Conservation (phyloP, 2,888 invertebrate genomes). For the Xestia sexstrigata region DNA sequence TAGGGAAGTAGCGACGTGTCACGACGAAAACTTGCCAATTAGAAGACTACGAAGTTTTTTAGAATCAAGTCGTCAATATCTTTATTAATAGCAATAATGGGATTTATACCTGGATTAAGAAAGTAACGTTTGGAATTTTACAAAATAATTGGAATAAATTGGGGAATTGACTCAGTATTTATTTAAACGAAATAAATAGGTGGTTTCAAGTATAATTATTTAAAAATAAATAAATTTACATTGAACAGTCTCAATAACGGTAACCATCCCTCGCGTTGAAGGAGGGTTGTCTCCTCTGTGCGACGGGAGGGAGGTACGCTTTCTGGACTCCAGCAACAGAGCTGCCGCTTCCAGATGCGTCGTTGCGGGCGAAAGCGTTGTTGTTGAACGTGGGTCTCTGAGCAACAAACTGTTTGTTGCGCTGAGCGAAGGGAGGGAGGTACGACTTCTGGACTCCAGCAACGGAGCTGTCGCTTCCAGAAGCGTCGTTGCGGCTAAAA, state of each 20-base stretch:
- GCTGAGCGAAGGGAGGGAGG: slow-evolving; percentile 67
- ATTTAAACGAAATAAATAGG: not conserved
- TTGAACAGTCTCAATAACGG: slow-evolving; percentile 68
- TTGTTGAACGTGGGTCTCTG: slow-evolving; percentile 69
- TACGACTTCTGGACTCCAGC: slow-evolving; percentile 73
- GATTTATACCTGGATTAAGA: too few species aligned
- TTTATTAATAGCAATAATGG: too few species aligned
- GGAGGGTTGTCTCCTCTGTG: slow-evolving; percentile 62
- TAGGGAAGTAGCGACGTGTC: not conserved
- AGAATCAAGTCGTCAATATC: not conserved
- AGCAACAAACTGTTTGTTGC: slow-evolving; percentile 12
- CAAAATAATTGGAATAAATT: not conserved
- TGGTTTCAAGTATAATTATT: slow-evolving; percentile 53
- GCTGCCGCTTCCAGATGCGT: slow-evolving; percentile 66
- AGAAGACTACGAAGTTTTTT: too few species aligned
- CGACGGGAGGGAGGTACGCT: slow-evolving; percentile 78
- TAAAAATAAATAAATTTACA: slow-evolving; percentile 35
- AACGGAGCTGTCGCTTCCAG: slow-evolving; percentile 17
- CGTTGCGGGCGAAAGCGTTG: slow-evolving; percentile 66
- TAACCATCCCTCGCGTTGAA: slow-evolving; percentile 78
- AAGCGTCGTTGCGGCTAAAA: slow-evolving; percentile 20
- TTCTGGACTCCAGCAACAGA: slow-evolving; percentile 64
- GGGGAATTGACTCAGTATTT: not conserved
- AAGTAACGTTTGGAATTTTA: not conserved
- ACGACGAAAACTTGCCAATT: not conserved